Evolutionary conservation across 2,797 vertebrate genomes (phyloP).

Genomic region (Synanceia verrucosa): DNA sequence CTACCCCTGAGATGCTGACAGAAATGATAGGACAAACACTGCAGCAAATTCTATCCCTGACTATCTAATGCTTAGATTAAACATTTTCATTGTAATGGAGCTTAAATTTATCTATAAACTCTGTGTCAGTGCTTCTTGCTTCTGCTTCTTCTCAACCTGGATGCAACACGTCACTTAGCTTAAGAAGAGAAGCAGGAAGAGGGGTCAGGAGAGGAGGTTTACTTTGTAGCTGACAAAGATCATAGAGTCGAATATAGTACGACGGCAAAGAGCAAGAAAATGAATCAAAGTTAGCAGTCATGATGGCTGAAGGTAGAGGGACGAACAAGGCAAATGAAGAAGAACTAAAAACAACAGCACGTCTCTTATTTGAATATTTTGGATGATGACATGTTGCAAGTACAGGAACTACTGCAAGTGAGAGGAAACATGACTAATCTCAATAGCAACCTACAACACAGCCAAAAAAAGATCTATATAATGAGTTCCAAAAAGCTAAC

Average conservation of each 20-base stretch:
- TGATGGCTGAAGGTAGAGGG: too few relatives aligned
- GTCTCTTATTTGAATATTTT: too few relatives aligned
- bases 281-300: too few relatives aligned
- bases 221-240: constrained; percentile 21
- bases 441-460: too few relatives aligned
- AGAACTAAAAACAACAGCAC: too few relatives aligned
- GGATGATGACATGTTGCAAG: too few relatives aligned
- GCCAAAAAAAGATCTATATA: too few relatives aligned
- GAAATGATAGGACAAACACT: constrained; percentile 26
- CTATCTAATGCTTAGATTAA: constrained; percentile 2
- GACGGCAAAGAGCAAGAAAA: too few relatives aligned
- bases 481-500: too few relatives aligned
- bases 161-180: constrained; percentile 33
- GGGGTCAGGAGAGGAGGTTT: constrained; percentile 39
- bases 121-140: constrained; percentile 5
- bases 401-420: too few relatives aligned
- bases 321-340: too few relatives aligned
- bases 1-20: constrained; percentile 14
- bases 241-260: constrained; percentile 34
- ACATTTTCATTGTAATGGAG: constrained; percentile 22
- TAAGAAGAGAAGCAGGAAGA: constrained; percentile 19
- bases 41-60: constrained; percentile 37
- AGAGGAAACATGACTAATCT: too few relatives aligned
- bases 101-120: constrained; percentile 30
- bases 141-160: constrained; percentile 15